Evolutionary conservation across 2,113 vertebrate genomes (phyloP).

Genomic region (Picathartes gymnocephalus): DNA sequence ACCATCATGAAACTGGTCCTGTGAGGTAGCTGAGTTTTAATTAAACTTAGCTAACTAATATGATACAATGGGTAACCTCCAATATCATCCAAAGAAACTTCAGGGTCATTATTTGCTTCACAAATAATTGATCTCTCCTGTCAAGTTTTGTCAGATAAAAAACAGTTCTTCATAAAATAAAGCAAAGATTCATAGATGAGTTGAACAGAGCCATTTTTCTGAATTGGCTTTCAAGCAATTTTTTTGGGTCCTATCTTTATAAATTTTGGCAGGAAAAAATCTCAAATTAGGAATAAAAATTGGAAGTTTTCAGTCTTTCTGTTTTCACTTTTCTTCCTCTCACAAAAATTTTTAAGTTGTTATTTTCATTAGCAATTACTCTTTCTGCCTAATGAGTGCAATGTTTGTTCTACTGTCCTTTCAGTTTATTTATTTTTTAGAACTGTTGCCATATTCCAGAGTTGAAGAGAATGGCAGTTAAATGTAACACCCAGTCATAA

Average conservation of each 20-base stretch:
- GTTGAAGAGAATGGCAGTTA: not conserved
- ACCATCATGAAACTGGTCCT: not conserved
- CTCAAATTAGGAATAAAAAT: not conserved
- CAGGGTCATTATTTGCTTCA: slow-evolving; percentile 3
- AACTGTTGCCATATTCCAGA: not conserved
- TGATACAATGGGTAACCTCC: not conserved
- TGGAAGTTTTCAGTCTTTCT: slow-evolving; percentile 12
- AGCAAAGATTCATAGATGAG: not conserved
- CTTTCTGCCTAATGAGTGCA: not conserved
- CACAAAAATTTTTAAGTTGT: not conserved
- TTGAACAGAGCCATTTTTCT: slow-evolving; percentile 25
- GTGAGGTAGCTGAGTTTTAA: slow-evolving; percentile 52
- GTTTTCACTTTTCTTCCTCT: slow-evolving; percentile 24
- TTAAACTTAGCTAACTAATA: slow-evolving; percentile 24
- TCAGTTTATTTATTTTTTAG: slow-evolving; percentile 15
- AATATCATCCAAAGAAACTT: not conserved
- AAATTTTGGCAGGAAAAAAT: slow-evolving; percentile 52
- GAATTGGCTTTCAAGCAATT: slow-evolving; percentile 58
- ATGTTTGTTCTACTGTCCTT: not conserved
- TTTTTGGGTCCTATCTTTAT: slow-evolving; percentile 30
- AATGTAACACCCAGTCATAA: not conserved
- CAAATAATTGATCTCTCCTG: slow-evolving; percentile 49
- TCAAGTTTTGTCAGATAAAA: slow-evolving; percentile 19
- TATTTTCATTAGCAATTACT: not conserved
- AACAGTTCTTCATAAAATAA: slow-evolving; percentile 39